phyloP scores from a whole-genome alignment of 2,888 invertebrate genomes.

The Himalopsyche anomala region DNA sequence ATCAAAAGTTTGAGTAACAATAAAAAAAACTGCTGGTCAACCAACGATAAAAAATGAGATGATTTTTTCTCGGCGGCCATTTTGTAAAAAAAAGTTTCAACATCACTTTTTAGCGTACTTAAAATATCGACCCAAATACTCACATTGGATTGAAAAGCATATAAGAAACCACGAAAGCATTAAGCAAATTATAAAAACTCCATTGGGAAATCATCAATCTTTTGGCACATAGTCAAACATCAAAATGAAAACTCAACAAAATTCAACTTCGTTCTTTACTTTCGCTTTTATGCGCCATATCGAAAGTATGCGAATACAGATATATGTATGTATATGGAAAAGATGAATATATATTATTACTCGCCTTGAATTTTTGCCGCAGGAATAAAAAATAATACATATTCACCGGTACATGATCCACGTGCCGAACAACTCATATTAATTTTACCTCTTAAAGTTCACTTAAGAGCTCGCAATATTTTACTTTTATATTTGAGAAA shows the following conservation, averaged over 20 bases:
- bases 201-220: not conserved
- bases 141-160: too few relatives aligned
- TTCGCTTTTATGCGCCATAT: not conserved
- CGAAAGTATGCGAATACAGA: not conserved
- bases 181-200: not conserved
- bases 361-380: not conserved
- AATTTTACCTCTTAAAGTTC: too few relatives aligned
- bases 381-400: not conserved
- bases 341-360: not conserved
- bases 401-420: not conserved
- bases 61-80: too few relatives aligned
- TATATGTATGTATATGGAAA: not conserved
- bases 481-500: too few relatives aligned
- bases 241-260: conserved; percentile 18
- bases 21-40: too few relatives aligned
- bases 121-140: too few relatives aligned
- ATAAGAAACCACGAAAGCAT: too few relatives aligned
- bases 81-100: too few relatives aligned
- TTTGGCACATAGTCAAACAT: not conserved
- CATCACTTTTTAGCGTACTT: too few relatives aligned
- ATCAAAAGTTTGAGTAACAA: too few relatives aligned
- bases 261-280: not conserved
- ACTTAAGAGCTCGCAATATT: too few relatives aligned
- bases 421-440: not conserved
- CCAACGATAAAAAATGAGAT: too few relatives aligned